Base-by-base conservation (phyloP, 2,113 vertebrate genomes). In the Anolis carolinensis region DNA sequence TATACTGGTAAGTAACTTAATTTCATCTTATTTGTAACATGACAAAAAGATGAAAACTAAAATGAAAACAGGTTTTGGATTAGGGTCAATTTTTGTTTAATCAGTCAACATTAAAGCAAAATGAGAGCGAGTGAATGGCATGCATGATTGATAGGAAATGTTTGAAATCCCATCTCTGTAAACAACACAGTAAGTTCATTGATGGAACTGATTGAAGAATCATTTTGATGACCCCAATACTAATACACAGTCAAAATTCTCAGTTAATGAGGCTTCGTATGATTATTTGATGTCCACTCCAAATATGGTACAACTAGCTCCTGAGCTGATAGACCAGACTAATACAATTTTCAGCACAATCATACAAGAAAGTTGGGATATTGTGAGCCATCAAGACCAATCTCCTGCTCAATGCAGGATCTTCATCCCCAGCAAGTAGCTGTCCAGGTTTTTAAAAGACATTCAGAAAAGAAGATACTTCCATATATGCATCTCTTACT, bases 31-130 rank as follows among this genome's bases (percentile, higher is more conserved):
- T 95, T 95, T 94, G 90, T 90, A 91, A 95, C 93, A 94, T 92
- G 91, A 94, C 90, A 94, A 93, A 94, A 95, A 95, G 93, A 94
- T 93, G 95, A 95, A 94, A 95, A 94, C 93, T 92, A 94, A 95
- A 95, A 94, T 93, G 95, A 89, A 95, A 95, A 94, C 94, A 95
- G 95, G 93, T 94, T 95, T 94, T 94, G 91, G 93, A 94, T 95
- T 95, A 94, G 90, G 93, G 93, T 92, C 93, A 95, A 93, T 93
- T 93, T 94, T 84, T 91, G 93, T 92, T 89, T 93, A 93, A 95
- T 95, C 93, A 95, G 92, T 91, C 94, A 95, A 92, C 93, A 93
- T 95, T 95, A 95, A 95, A 95, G 94, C 88, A 90, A 89, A 94
- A 91, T 89, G 93, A 94, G 89, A 93, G 92, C 93, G 93, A 95